phyloP scores from a whole-genome alignment of 2,888 invertebrate species.

The Tinea semifulvella region DNA sequence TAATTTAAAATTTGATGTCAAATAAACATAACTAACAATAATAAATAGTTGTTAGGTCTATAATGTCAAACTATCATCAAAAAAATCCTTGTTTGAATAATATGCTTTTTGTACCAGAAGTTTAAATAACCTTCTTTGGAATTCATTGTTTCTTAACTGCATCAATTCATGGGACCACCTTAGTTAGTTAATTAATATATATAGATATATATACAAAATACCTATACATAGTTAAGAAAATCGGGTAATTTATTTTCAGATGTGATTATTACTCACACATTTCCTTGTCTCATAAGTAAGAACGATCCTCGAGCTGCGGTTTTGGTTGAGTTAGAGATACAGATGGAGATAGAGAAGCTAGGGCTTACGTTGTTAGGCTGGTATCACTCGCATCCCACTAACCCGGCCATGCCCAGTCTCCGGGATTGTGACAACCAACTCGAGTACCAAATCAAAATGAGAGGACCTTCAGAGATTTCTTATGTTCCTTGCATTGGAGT shows the following conservation, averaged over 20 bases:
- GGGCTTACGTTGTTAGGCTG: slow-evolving; percentile 88
- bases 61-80: too few relatives aligned
- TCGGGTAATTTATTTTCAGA: slow-evolving; percentile 72
- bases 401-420: slow-evolving; percentile 86
- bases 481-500: slow-evolving; percentile 93
- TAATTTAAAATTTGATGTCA: too few relatives aligned
- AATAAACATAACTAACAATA: too few relatives aligned
- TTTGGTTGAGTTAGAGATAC: slow-evolving; percentile 83
- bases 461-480: slow-evolving; percentile 89
- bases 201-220: too few relatives aligned
- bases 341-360: slow-evolving; percentile 82
- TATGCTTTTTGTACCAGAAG: too few relatives aligned
- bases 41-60: too few relatives aligned
- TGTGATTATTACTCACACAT: slow-evolving; percentile 86
- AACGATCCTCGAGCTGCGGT: slow-evolving; percentile 80
- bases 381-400: slow-evolving; percentile 95
- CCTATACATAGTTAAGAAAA: too few relatives aligned
- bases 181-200: too few relatives aligned
- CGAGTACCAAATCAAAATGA: slow-evolving; percentile 95
- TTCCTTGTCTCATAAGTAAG: slow-evolving; percentile 86
- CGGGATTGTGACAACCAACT: slow-evolving; percentile 92
- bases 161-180: too few relatives aligned
- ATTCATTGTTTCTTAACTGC: too few relatives aligned
- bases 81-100: too few relatives aligned
- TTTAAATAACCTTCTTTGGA: too few relatives aligned